A percentile compares a stretch with the other conserved stretches of the same genome.
These are phyloP conservation scores for Peromyscus maniculatus DNA, from an alignment of 2,113 vertebrate species.

Conservation along the genomic window DNA sequence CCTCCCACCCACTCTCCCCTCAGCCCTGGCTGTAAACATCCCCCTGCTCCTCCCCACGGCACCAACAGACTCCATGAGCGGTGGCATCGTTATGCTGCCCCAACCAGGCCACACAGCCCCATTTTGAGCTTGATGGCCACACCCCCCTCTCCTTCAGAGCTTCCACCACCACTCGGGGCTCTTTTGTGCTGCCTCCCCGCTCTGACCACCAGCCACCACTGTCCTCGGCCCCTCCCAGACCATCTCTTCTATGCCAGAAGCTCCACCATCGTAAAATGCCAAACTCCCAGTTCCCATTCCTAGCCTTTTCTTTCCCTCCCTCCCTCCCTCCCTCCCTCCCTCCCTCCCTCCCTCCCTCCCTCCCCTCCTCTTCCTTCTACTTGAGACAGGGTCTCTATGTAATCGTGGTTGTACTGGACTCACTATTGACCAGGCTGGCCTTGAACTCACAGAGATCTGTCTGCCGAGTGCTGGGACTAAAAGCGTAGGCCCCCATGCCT, in stretches of 20 bases:
- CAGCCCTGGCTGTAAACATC: not conserved
- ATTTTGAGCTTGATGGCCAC: not conserved
- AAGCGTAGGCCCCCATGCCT: not conserved
- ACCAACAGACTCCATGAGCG: not conserved
- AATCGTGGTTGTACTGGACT: not conserved
- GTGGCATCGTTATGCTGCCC: not conserved
- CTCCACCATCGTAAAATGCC: not conserved
- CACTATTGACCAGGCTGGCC: not conserved
- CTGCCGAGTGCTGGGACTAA: not conserved
- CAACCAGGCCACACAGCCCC: not conserved
- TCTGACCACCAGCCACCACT: not conserved
- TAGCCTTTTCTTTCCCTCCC: not conserved
- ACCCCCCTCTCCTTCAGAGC: not conserved
- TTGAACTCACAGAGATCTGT: not conserved
- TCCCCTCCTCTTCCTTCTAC: not conserved
- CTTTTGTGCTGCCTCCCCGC: not conserved
- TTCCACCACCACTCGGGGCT: not conserved
- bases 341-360: not conserved
- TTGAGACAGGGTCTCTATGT: not conserved
- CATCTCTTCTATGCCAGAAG: not conserved
- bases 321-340: not conserved
- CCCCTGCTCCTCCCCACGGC: not conserved
- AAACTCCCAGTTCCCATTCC: not conserved
- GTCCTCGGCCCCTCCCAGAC: not conserved
- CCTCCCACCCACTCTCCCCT: not conserved